Base-by-base conservation (phyloP, 1,140 invertebrate genomes). In the Cyphomyrmex costatus region DNA sequence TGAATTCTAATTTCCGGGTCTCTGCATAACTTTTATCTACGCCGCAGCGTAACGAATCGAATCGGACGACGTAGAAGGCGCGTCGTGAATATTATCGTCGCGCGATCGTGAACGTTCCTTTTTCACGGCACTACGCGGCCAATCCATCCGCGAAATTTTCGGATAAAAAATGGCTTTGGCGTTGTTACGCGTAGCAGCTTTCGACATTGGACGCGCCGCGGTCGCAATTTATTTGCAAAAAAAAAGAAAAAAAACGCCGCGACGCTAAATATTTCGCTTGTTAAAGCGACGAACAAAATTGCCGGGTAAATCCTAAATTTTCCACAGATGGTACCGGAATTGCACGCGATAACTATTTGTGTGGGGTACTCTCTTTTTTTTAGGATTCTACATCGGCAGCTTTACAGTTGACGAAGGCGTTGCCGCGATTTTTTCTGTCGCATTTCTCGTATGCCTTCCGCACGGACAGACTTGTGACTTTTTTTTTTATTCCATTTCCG, bases 1-100 rank as follows among this genome's bases (percentile, higher is more conserved):
- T 83, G 79, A 83, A 83, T 83, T 83, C 71, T 74, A 83, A 83
- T 83, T 83, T 83, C 79, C 79, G 36, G 36, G 6, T 16, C 19
- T 16, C 19, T 12, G 68, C 68, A 46, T 74, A 83, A 82, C 79
- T 82, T 71, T 71, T 73, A 73, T 73, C 51, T 73, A 51, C 79
- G 16, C 46, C 46, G 14, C 42, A 21, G 49, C 78, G 33, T 82
- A 71, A 80, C 63, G 78, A 82, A 80, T n/a, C 27, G 21, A 10
- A 79, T 79, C 68, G 36, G 16, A 46, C 53, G 66, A 33, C 0
- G n/a, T 2, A 10, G 68, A 74, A 46, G 27, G 36, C 12, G 66
- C 65, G 24, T 56, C 78, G 30, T 10, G 53, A 60, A 49, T 46
- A 83, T 83, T 60, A 74, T 83, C 36, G 66, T 16, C 46, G n/a